Percentiles rank a stretch among this genome's conserved stretches.
Conservation (phyloP, 2,797 vertebrate species). For the Girardinus metallicus region DNA sequence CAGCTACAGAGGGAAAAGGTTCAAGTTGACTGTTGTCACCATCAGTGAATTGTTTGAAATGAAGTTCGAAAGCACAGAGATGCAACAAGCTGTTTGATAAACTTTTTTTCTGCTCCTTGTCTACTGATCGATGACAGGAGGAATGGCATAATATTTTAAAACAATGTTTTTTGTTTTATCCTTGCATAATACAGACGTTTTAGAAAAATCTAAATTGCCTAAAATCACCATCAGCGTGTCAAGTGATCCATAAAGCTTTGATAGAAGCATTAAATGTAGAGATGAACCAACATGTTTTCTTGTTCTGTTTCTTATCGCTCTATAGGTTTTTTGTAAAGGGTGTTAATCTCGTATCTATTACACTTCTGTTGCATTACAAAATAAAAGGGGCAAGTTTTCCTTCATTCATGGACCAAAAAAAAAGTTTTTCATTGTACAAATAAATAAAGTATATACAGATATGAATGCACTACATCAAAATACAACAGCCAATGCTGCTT, state of each 20-base stretch:
- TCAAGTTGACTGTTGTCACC: background rate
- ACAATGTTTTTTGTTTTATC: background rate
- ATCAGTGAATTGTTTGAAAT: background rate
- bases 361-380: background rate
- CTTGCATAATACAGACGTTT: background rate
- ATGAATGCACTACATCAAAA: constrained; percentile 23
- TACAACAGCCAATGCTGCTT: constrained; percentile 14
- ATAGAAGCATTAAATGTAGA: background rate
- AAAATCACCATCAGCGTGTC: background rate
- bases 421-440: background rate
- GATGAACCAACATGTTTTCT: background rate
- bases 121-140: background rate
- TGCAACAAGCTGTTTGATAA: background rate
- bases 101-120: background rate
- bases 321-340: no score
- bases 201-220: background rate
- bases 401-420: background rate
- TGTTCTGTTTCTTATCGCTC: background rate
- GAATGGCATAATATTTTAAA: background rate
- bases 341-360: background rate
- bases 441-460: constrained; percentile 27
- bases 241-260: background rate
- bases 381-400: background rate
- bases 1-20: background rate
- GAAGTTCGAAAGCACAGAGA: background rate